Percentiles rank a stretch among this genome's conserved stretches.
phyloP scores from a whole-genome alignment of 2,888 invertebrate genomes.

The Sisyra nigra region DNA sequence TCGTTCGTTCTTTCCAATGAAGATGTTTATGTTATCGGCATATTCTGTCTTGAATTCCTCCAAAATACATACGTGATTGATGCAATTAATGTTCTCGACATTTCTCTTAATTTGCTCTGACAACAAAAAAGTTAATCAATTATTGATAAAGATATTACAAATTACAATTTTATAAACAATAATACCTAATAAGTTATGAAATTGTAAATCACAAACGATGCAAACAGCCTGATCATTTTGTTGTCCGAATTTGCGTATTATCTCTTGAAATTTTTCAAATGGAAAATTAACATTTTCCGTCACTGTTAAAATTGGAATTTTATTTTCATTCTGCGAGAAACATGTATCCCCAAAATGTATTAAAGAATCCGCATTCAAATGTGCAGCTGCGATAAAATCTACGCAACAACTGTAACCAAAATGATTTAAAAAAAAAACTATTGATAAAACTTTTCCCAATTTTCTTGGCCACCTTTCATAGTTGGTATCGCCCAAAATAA shows the following conservation, averaged over 20 bases:
- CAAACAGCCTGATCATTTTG: conserved; percentile 28
- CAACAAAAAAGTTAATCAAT: conserved; percentile 5
- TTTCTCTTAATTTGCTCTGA: neutral
- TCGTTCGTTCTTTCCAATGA: conserved; percentile 9
- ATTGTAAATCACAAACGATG: conserved; percentile 51
- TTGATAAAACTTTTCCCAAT: no score
- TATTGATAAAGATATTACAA: neutral
- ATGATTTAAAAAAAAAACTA: conserved; percentile 4
- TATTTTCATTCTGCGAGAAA: conserved; percentile 42
- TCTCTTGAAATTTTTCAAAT: conserved; percentile 24
- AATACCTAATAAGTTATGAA: conserved; percentile 41
- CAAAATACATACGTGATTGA: neutral
- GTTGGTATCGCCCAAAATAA: conserved; percentile 78
- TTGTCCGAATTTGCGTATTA: conserved; percentile 20
- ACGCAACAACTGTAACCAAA: conserved; percentile 63
- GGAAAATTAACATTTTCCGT: conserved; percentile 46
- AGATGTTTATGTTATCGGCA: conserved; percentile 6
- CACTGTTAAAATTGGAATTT: conserved; percentile 61
- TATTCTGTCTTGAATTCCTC: conserved; percentile 13
- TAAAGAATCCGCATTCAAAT: conserved; percentile 68
- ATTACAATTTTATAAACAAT: neutral
- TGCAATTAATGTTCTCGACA: neutral
- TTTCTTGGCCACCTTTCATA: conserved; percentile 69
- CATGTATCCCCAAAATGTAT: conserved; percentile 89
- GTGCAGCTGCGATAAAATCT: conserved; percentile 79